Base-by-base conservation (phyloP, 1,140 invertebrate species). In the Heliconius congener region DNA sequence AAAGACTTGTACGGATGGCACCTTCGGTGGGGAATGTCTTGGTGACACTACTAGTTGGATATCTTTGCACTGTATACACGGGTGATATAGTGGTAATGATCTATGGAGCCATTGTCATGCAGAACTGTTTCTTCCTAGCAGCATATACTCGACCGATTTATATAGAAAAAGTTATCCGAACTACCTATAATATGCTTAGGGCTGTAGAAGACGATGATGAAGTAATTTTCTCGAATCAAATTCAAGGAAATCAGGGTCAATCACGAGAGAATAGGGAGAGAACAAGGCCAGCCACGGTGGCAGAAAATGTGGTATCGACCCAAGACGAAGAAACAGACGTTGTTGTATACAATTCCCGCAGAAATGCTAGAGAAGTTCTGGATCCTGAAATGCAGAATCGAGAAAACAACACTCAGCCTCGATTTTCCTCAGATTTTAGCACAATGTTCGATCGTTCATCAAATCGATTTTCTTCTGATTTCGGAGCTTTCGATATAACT, bases 131-230 rank as follows among this genome's bases (percentile, higher is more conserved):
- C 1, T 90, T 93, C 81, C 77, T 95, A 30, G 89, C 93, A 0
- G 84, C 90, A 19, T 95, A 92, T 52, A 89, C 90, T 2, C 84
- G 94, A 18, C 94, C 94, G 1, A 82, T 92, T 34, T 95, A 95
- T 77, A 92, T 95, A 46, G 92, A 92, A 82, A 91, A 83, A 76
- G 90, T 93, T 3, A 85, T 95, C 3, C 87, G 89, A 83, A 86
- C 87, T 39, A 95, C 92, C 0, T 95, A 95, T 79, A 95, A 94
- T 55, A 93, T 92, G 86, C 81, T 95, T 1, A 83, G 93, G 66
- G 94, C 89, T 0, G 87, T 87, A 0, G 94, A 95, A 84, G 94
- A 95, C 75, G 94, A 95, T 13, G 94, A 95, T 71, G 94, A 95
- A 86, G 90, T 94, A 6, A 94, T 95, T 79, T 95, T 93, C 78